Evolutionary conservation across 2,888 invertebrate genomes (phyloP), one percentile per base, ranked within the genome.

Genomic region (Hyalella azteca): DNA sequence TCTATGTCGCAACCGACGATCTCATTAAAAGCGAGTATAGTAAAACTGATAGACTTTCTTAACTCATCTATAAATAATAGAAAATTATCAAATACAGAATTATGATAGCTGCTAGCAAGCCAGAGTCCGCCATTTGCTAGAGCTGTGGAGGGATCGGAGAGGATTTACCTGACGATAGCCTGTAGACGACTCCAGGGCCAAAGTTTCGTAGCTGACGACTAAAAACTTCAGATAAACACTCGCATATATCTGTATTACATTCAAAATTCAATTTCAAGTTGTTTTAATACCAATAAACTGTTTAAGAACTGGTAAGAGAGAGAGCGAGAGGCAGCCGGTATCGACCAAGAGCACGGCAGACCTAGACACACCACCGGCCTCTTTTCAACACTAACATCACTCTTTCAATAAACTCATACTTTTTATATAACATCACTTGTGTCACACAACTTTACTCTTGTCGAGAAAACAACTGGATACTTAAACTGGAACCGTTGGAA

Each of bases 251-350:
- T 36, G 32, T 36, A 3, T 36, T 36, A 7, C 15, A n/a, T 29
- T 66, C 36, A 36, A 36, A 36, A 36, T 29, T 32, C 45, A 75
- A 26, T 41, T 75, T 41, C n/a, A 22, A 45, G 75, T 45, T 75
- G 75, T 22, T n/a, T n/a, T 39, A 75, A 75, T 45, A 41, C 75
- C 4, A 75, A 75, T 36, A 75, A 75, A 75, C 75, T 26, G 66
- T 36, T 66, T 32, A 36, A 66, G 39, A 36, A 66, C 66, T 81
- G 81, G 73, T 78, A 60, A 73, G 81, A 77, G 78, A 78, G 81
- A 78, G 79, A 82, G 77, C 66, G 79, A 73, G 81, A 78, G 78
- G 78, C 81, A 77, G 81, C 77, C 81, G 79, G 81, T 82, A 82
- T 82, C 81, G 81, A 82, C 81, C 81, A 82, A 81, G 48, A 41